A percentile compares a stretch with the other conserved stretches of the same genome.
Conservation (phyloP, 1,140 invertebrate genomes). For the Trypoxylus dichotomus region DNA sequence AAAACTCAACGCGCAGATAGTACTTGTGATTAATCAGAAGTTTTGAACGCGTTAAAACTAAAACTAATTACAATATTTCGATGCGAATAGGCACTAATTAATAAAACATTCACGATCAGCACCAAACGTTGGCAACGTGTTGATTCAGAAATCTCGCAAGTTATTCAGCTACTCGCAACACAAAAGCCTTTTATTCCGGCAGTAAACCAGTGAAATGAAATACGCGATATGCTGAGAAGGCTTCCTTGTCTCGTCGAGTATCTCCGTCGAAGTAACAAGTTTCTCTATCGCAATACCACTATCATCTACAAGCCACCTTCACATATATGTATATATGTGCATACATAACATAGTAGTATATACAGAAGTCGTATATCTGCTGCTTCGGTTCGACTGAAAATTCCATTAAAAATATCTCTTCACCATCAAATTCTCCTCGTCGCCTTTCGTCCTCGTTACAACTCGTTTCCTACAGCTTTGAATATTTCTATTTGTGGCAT, state of each 20-base stretch:
- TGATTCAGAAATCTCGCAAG: background rate
- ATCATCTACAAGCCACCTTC: background rate
- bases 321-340: background rate
- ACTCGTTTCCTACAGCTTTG: background rate
- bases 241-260: background rate
- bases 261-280: constrained; percentile 11
- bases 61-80: too few species aligned
- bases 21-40: too few species aligned
- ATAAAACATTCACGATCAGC: background rate
- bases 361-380: background rate
- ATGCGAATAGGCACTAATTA: too few species aligned
- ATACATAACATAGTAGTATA: background rate
- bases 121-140: background rate
- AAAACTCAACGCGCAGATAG: too few species aligned
- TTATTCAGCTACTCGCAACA: background rate
- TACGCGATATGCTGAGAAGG: background rate
- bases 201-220: background rate
- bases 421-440: constrained; percentile 3
- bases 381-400: background rate
- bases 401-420: constrained; percentile 21
- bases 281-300: background rate
- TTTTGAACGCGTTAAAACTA: too few species aligned
- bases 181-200: background rate
- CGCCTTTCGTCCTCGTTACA: constrained; percentile 8
- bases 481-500: constrained; percentile 19